These are phyloP conservation scores for Seira ritae DNA, from an alignment of 2,888 invertebrate genomes.

Conservation along the genomic window DNA sequence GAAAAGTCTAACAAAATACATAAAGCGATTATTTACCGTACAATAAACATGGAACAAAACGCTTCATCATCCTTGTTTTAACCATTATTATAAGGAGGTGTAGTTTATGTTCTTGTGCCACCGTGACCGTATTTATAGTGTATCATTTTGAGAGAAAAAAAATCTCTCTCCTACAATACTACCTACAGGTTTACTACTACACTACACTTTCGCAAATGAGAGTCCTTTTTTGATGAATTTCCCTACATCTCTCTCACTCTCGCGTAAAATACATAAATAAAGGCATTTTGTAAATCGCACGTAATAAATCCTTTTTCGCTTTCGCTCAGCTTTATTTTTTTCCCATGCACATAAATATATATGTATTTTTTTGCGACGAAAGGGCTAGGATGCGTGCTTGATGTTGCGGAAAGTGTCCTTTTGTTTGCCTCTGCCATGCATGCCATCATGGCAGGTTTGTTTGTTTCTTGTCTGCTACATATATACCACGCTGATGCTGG, in stretches of 20 bases:
- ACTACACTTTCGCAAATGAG: background rate
- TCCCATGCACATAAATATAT: no score
- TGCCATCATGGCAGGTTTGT: background rate
- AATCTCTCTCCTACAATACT: constrained; percentile 8
- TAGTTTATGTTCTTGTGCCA: constrained; percentile 17
- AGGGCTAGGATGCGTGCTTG: constrained; percentile 1
- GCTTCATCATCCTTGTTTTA: constrained; percentile 21
- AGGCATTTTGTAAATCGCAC: constrained; percentile 20
- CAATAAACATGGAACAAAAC: constrained; percentile 19
- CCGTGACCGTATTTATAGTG: constrained; percentile 15
- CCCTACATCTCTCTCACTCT: constrained; percentile 3
- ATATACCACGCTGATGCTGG: background rate
- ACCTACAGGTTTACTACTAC: no score
- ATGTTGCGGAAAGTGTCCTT: constrained; percentile 29
- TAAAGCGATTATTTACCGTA: constrained; percentile 23
- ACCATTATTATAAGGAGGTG: constrained; percentile 16
- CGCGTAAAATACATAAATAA: constrained; percentile 12
- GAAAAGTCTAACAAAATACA: constrained; percentile 17
- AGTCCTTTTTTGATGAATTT: constrained; percentile 18
- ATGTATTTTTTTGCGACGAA: constrained; percentile 3
- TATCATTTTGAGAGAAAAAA: background rate
- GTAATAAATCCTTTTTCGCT: constrained; percentile 21
- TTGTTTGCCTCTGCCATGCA: constrained; percentile 16
- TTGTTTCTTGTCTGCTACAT: background rate
- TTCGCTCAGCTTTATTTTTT: constrained; percentile 13